Evolutionary conservation across 2,797 vertebrate genomes (phyloP), one percentile per base, ranked within the genome.

Genomic region (Alectoris magna): DNA sequence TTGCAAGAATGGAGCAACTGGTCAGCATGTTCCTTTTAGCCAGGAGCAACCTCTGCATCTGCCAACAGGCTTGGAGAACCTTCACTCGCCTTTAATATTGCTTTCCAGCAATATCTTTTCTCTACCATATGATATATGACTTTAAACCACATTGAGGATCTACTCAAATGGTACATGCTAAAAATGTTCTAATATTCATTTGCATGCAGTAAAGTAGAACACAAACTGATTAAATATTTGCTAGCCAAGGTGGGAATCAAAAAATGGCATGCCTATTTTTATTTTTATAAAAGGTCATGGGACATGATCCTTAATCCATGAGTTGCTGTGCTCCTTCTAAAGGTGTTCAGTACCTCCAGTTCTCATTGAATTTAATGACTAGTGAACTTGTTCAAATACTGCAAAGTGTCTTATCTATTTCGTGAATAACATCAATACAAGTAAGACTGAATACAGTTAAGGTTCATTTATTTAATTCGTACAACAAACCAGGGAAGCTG

Each of bases 301-400:
- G 62, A 41, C 19, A 84, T 48, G 19, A 34, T 14, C 4, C 24
- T 76, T 60, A 79, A 29, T 58, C 44, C 29, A 4, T 74, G 62
- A 62, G 4, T 51, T 46, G 7, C 6, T 62, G 12, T 1, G 4
- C 8, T 67, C 9, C 9, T 74, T 84, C 26, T 22, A 67, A 34
- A 81, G 29, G 12, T 71, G 24, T 56, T 74, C 0, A 0, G 6
- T 71, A 46, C 14, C 11, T 48, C 29, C 2, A 38, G 13, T 76
- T 74, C 27, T 58, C 16, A n/a, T 8, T 80, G 27, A 46, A 85
- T 74, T 73, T 56, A 79, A 14, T 55, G 60, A 48, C 22, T 76
- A 86, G 5, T 60, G 14, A 82, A 3, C 8, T 58, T 66, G 9
- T 36, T 83, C 9, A 10, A 87, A 63, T 79, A 12, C 39, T 53